Conservation (phyloP, 2,888 invertebrate species). For the Andrena fulva region DNA sequence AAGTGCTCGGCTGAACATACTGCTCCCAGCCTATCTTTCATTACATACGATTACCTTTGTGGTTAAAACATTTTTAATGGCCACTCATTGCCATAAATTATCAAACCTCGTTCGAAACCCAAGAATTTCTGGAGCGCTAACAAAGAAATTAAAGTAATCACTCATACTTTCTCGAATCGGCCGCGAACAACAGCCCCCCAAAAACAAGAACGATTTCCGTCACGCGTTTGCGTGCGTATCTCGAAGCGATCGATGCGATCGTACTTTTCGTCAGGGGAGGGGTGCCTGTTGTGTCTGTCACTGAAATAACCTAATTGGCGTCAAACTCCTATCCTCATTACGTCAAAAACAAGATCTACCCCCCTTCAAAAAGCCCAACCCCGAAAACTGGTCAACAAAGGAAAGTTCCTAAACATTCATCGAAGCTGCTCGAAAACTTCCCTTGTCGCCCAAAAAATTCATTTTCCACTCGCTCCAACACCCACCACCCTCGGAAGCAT, state of each 20-base stretch:
- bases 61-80: too few relatives aligned
- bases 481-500: not conserved
- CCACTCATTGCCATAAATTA: too few relatives aligned
- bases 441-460: not conserved
- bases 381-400: too few relatives aligned
- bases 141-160: not conserved
- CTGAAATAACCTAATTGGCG: constrained; percentile 39
- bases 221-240: constrained; percentile 41
- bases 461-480: not conserved
- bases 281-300: constrained; percentile 4
- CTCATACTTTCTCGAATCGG: constrained; percentile 16
- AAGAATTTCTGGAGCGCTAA: not conserved
- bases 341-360: constrained; percentile 37
- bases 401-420: too few relatives aligned
- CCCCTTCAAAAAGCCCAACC: too few relatives aligned
- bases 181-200: not conserved
- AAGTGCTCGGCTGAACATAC: too few relatives aligned
- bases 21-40: too few relatives aligned
- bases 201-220: constrained; percentile 18
- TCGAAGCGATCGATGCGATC: constrained; percentile 15
- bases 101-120: too few relatives aligned
- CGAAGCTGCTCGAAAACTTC: not conserved
- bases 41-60: too few relatives aligned
- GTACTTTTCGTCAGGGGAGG: not conserved
- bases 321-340: constrained; percentile 32